Evolutionary conservation across 1,140 invertebrate genomes (phyloP), one percentile per base, ranked within the genome.

Genomic region (Lepidotrigona ventralis): DNA sequence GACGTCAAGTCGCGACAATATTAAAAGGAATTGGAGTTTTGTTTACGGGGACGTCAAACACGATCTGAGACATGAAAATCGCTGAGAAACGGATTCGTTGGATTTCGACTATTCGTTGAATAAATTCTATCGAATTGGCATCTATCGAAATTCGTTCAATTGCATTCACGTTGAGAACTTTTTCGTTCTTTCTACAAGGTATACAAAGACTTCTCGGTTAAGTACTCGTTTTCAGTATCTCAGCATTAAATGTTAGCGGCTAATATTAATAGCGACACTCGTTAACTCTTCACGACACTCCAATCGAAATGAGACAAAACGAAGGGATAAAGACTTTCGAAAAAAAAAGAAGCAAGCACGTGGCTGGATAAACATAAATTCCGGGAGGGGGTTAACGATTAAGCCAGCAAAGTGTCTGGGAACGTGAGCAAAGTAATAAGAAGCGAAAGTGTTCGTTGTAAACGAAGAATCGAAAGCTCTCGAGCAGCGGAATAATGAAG

Each of bases 391-490:
- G 60, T 56, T 84, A 86, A 83, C 63, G 64, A 77, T 46, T 68
- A 33, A 85, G 39, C 63, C 39, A 66, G 46, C 26, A 69, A 76
- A 81, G 68, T 63, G 73, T 58, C 68, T 75, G 39, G 63, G 66
- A 78, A 56, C 66, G 46, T 56, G 56, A 54, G 46, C 12, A 75
- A 76, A 74, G 51, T 29, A 66, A 80, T 46, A 83, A 79, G 17
- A 63, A 70, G 72, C 74, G 69, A 26, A n/a, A 64, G 39, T 71
- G 39, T 21, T 58, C 71, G 66, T 84, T 85, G 69, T 70, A 83
- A 88, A 86, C 63, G 64, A 88, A 73, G 76, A 88, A 88, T 88
- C 86, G 79, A 78, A 88, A 80, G 84, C 72, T 81, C 81, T 89
- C 56, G 77, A 89, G 70, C 51, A 39, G 68, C 64, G 66, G 75